Evolutionary conservation across 2,888 invertebrate genomes (phyloP).

Genomic region (Sinodicranocentrus sp.): DNA sequence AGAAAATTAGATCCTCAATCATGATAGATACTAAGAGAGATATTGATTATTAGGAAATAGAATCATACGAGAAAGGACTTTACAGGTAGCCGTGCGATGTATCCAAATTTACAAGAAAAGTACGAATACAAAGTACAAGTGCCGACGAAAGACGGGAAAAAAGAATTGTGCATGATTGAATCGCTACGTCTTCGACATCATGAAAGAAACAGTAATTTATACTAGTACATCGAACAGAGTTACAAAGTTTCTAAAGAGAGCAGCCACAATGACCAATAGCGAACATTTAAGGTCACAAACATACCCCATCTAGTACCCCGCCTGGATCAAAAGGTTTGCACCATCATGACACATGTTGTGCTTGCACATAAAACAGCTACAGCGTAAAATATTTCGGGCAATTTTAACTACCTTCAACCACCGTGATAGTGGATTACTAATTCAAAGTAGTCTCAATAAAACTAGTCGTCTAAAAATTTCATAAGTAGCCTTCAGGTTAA

Average conservation of each 20-base stretch:
- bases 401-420: too few species aligned
- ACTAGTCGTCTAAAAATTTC: too few species aligned
- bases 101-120: background rate
- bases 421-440: too few species aligned
- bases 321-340: slow-evolving; percentile 14
- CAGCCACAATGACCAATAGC: slow-evolving; percentile 59
- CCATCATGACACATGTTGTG: slow-evolving; percentile 29
- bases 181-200: slow-evolving; percentile 8
- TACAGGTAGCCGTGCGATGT: slow-evolving; percentile 22
- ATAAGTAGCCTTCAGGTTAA: too few species aligned
- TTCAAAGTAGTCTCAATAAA: too few species aligned
- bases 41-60: background rate
- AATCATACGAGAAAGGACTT: slow-evolving; percentile 4
- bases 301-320: slow-evolving; percentile 46
- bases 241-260: slow-evolving; percentile 35
- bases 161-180: slow-evolving; percentile 5
- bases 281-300: slow-evolving; percentile 42
- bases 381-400: background rate
- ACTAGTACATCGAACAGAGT: slow-evolving; percentile 19
- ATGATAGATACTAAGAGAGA: too few species aligned
- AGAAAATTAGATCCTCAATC: slow-evolving; percentile 23
- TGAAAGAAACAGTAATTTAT: slow-evolving; percentile 12
- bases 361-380: slow-evolving; percentile 28
- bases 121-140: background rate
- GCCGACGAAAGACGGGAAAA: background rate